A percentile compares a stretch with the other conserved stretches of the same genome.
These are phyloP conservation scores for Stenichneumon culpator DNA, from an alignment of 2,888 invertebrate genomes.

Conservation along the genomic window DNA sequence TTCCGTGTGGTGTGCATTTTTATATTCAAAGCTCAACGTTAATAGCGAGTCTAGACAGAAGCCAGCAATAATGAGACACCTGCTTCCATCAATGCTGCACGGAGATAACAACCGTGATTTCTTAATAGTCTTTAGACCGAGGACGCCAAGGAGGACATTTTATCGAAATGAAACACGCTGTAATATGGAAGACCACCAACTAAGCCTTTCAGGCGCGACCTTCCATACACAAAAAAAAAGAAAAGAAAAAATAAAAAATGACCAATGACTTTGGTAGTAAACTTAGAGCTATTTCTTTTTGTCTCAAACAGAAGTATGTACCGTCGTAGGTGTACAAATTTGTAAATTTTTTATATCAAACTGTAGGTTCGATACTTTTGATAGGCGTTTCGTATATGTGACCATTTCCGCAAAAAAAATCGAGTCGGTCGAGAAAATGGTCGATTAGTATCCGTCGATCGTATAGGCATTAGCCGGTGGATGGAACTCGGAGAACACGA, in stretches of 20 bases:
- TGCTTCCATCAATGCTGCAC: slow-evolving; percentile 30
- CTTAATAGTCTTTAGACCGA: slow-evolving; percentile 25
- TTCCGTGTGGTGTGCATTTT: slow-evolving; percentile 49
- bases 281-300: too few species aligned
- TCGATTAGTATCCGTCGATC: neutral
- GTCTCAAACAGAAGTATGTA: too few species aligned
- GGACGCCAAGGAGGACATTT: neutral
- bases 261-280: neutral
- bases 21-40: slow-evolving; percentile 25
- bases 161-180: neutral
- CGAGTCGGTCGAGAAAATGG: neutral
- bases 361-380: neutral
- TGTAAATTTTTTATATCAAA: too few species aligned
- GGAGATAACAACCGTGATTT: slow-evolving; percentile 38
- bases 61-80: slow-evolving; percentile 48
- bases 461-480: slow-evolving; percentile 5
- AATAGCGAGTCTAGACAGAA: slow-evolving; percentile 20
- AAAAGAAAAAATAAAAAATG: neutral
- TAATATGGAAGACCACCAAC: neutral
- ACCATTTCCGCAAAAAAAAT: neutral
- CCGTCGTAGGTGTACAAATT: too few species aligned
- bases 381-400: neutral
- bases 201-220: too few species aligned
- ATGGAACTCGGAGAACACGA: slow-evolving; percentile 20
- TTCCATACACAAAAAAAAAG: neutral